Conservation (phyloP, 2,113 vertebrate species). For the Thomomys bottae region DNA sequence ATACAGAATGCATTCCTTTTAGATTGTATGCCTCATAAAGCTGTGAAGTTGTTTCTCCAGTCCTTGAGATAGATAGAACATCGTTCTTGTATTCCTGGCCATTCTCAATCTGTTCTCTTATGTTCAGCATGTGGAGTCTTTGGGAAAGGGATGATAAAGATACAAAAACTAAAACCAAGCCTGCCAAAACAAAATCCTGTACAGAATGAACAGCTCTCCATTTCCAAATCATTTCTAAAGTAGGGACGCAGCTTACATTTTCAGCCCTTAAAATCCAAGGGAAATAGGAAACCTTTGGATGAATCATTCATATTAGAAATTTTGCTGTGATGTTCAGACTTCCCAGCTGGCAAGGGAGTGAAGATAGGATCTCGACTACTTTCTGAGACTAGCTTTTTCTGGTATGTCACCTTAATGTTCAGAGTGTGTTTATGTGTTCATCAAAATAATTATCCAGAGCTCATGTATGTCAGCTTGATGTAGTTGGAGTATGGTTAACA, state of each 20-base stretch:
- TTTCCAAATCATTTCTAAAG: slow-evolving; percentile 10
- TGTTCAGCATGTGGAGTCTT: neutral
- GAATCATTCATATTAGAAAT: neutral
- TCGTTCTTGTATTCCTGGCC: neutral
- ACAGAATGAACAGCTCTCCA: slow-evolving; percentile 11
- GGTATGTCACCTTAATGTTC: slow-evolving; percentile 14
- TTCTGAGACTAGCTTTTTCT: neutral
- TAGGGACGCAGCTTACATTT: neutral
- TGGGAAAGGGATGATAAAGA: neutral
- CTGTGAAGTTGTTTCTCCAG: neutral
- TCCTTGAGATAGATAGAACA: neutral
- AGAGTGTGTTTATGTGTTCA: neutral
- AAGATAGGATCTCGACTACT: neutral
- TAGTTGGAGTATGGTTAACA: slow-evolving; percentile 45
- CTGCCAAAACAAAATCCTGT: slow-evolving; percentile 4
- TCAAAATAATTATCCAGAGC: slow-evolving; percentile 21
- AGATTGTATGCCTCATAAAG: neutral
- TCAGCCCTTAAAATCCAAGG: neutral
- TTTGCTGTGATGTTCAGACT: neutral
- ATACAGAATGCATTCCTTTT: neutral
- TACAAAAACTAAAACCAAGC: neutral
- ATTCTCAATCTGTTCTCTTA: neutral
- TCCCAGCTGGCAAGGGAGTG: neutral
- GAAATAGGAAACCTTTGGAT: neutral
- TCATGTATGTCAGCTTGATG: neutral